These are phyloP conservation scores for Myotis brandtii DNA, from an alignment of 2,113 vertebrate genomes.

Conservation along the genomic window DNA sequence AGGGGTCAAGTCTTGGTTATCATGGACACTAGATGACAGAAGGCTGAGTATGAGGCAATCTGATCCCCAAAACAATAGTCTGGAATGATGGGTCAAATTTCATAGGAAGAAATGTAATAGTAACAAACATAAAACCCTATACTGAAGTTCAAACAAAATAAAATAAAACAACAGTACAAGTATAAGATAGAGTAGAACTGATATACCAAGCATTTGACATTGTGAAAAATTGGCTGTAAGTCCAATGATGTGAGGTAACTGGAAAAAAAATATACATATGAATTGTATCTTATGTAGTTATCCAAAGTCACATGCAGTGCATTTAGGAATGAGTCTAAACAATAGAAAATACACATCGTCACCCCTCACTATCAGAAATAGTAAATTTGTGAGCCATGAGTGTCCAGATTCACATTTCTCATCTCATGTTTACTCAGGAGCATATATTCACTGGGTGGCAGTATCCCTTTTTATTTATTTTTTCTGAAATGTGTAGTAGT, in stretches of 20 bases:
- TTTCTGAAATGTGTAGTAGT: background rate
- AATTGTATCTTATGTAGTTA: background rate
- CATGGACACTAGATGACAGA: background rate
- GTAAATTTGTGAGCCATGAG: background rate
- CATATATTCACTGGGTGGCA: background rate
- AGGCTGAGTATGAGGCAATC: background rate
- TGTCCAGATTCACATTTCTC: background rate
- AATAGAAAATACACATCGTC: background rate
- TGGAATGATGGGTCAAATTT: background rate
- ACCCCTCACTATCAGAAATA: background rate
- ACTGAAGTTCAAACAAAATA: background rate
- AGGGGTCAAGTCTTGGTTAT: background rate
- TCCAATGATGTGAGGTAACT: background rate
- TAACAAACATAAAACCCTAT: slow-evolving; percentile 12
- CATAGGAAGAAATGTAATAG: background rate
- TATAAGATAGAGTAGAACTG: background rate
- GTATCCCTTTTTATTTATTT: background rate
- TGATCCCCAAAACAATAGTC: background rate
- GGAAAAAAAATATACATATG: background rate
- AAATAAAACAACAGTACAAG: background rate
- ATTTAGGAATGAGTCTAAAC: background rate
- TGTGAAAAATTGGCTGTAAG: background rate
- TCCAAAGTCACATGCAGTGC: background rate
- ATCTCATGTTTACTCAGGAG: background rate
- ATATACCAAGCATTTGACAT: background rate